These are phyloP conservation scores for Tupaia chinensis DNA, from an alignment of 2,113 vertebrate genomes.

Conservation along the genomic window DNA sequence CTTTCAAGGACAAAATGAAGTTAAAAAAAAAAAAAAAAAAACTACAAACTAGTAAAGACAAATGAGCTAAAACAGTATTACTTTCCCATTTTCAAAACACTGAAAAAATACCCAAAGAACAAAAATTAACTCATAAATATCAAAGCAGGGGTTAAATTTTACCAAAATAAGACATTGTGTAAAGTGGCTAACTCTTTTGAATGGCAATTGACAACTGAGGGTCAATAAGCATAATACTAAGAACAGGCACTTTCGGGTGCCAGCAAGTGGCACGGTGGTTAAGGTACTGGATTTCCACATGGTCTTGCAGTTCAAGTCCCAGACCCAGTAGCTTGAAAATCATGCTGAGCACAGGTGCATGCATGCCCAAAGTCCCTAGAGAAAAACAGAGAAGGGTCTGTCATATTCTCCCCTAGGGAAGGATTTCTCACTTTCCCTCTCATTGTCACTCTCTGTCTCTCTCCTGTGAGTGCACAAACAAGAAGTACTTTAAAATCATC, in stretches of 20 bases:
- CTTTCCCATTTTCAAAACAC: constrained; percentile 19
- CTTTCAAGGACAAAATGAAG: no score
- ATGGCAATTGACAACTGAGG: background rate
- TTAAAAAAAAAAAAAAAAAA: background rate
- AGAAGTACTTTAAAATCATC: background rate
- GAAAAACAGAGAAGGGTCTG: no score
- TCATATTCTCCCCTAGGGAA: no score
- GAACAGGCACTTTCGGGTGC: background rate
- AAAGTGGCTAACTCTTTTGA: background rate
- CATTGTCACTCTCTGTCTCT: no score
- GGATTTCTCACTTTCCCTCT: no score
- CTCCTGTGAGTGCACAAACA: no score
- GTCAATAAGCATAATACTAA: constrained; percentile 15
- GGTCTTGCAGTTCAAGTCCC: no score
- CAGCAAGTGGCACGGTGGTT: no score
- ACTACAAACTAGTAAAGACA: background rate
- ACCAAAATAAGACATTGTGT: constrained; percentile 5
- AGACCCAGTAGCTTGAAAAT: no score
- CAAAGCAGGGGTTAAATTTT: background rate
- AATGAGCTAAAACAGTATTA: constrained; percentile 12
- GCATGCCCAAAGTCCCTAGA: no score
- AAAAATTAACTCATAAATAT: constrained; percentile 37
- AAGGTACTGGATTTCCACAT: no score
- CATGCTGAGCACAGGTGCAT: no score
- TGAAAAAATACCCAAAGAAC: background rate